Evolutionary conservation across 1,140 invertebrate genomes (phyloP).

Genomic region (Sinella curviseta): DNA sequence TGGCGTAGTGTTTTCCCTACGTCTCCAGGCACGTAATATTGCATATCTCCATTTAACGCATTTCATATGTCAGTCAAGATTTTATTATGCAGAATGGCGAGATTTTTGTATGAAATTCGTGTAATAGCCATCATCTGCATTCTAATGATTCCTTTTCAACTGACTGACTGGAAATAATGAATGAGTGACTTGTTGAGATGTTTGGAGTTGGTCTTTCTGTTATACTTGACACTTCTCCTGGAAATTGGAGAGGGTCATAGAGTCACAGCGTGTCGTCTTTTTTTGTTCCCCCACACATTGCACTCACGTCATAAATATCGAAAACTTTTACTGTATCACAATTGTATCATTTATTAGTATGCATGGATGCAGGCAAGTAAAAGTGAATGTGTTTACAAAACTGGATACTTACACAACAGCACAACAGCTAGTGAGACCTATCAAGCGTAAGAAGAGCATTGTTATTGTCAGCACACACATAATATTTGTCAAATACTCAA

Average conservation of each 20-base stretch:
- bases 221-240: neutral
- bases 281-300: conserved; percentile 11
- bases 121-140: too few species aligned
- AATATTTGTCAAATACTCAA: conserved; percentile 26
- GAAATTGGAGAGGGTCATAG: neutral
- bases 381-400: neutral
- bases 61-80: too few species aligned
- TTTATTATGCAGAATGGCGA: too few species aligned
- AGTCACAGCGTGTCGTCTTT: conserved; percentile 11
- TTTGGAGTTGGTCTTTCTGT: neutral
- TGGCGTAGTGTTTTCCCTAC: too few species aligned
- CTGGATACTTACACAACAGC: neutral
- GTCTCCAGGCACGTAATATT: too few species aligned
- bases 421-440: neutral
- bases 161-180: conserved; percentile 14
- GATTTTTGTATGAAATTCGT: too few species aligned
- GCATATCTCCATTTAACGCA: too few species aligned
- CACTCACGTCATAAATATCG: neutral
- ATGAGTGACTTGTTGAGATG: conserved; percentile 15
- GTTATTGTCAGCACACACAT: conserved; percentile 17
- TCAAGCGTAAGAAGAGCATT: neutral
- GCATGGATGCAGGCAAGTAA: conserved; percentile 13
- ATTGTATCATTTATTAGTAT: neutral
- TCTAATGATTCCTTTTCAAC: neutral
- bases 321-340: neutral